phyloP scores from a whole-genome alignment of 2,888 invertebrate species.

The Junonia oenone region DNA sequence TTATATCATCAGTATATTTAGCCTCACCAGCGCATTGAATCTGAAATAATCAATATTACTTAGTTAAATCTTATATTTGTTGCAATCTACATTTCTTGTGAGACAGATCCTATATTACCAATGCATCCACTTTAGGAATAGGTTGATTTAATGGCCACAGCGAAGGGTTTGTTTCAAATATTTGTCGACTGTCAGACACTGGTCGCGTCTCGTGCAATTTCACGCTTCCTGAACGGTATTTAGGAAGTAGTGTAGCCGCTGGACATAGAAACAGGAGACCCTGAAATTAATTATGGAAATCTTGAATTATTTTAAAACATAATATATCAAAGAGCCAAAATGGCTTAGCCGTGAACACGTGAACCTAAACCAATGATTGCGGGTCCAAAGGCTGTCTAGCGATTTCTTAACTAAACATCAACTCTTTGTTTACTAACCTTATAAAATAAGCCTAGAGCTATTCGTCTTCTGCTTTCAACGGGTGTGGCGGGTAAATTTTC shows the following conservation, averaged over 20 bases:
- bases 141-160: constrained; percentile 84
- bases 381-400: too few relatives aligned
- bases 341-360: too few relatives aligned
- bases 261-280: constrained; percentile 74
- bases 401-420: too few relatives aligned
- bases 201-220: constrained; percentile 37
- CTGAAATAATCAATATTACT: constrained; percentile 31
- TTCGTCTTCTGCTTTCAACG: constrained; percentile 79
- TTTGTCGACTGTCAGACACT: constrained; percentile 76
- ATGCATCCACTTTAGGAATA: constrained; percentile 80
- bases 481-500: constrained; percentile 77
- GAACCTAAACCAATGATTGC: too few relatives aligned
- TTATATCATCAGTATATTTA: constrained; percentile 82
- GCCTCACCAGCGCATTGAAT: constrained; percentile 84
- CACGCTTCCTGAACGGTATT: constrained; percentile 61
- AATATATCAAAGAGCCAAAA: too few relatives aligned
- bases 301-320: too few relatives aligned
- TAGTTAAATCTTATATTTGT: too few relatives aligned
- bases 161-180: constrained; percentile 78
- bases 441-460: constrained; percentile 51
- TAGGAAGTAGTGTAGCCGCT: constrained; percentile 46
- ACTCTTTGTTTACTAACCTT: not conserved
- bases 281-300: constrained; percentile 51
- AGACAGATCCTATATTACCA: constrained; percentile 36
- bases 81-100: not conserved